Conservation (phyloP, 2,113 vertebrate species). For the Ancistrus triradiatus region DNA sequence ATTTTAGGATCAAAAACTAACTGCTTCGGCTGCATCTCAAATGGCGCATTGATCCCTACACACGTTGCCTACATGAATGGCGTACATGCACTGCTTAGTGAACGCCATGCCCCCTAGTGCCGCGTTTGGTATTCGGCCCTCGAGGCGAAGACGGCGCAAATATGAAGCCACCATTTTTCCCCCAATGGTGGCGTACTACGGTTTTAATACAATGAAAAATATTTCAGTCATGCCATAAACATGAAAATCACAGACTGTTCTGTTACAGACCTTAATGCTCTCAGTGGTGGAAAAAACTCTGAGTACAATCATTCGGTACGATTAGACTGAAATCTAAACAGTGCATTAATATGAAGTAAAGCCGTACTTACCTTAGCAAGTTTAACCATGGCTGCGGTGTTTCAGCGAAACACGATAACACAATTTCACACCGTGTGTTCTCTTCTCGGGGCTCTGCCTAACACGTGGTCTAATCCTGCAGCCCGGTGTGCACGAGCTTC, state of each 20-base stretch:
- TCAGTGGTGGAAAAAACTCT: too few relatives aligned
- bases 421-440: background rate
- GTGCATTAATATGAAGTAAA: too few relatives aligned
- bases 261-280: too few relatives aligned
- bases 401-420: conserved; percentile 12
- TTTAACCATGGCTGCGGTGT: conserved; percentile 25
- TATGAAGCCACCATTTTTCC: too few relatives aligned
- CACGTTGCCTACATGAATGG: background rate
- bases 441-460: background rate
- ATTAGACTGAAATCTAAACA: too few relatives aligned
- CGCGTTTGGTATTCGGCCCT: background rate
- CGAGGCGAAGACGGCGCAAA: too few relatives aligned
- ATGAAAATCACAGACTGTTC: too few relatives aligned
- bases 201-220: too few relatives aligned
- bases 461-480: conserved; percentile 8
- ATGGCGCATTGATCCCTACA: background rate
- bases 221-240: too few relatives aligned
- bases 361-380: conserved; percentile 18
- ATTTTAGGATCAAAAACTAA: conserved; percentile 1
- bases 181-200: too few relatives aligned
- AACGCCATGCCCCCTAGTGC: background rate
- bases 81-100: background rate
- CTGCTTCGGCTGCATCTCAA: background rate
- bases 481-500: background rate
- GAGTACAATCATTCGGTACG: too few relatives aligned